Conservation (phyloP, 1,140 invertebrate genomes). For the Drosophila bipectinata region DNA sequence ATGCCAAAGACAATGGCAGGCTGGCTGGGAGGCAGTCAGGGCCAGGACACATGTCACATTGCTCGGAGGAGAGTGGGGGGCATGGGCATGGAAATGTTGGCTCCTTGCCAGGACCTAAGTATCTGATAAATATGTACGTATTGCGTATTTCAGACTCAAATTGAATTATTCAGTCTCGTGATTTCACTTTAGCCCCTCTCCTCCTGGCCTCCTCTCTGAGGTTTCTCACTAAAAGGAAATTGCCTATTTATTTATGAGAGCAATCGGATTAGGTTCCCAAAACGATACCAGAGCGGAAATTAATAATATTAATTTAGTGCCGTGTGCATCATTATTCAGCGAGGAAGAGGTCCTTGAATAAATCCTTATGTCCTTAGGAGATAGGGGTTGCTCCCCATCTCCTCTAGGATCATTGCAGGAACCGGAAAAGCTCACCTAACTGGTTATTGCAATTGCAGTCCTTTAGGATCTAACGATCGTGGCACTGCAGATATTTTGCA, state of each 20-base stretch:
- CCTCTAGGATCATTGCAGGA: background rate
- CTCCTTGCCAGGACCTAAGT: slow-evolving; percentile 27
- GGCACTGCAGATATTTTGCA: slow-evolving; percentile 5
- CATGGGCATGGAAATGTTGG: slow-evolving; percentile 11
- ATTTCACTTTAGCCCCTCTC: slow-evolving; percentile 25
- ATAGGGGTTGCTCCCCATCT: slow-evolving; percentile 25
- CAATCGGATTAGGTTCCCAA: slow-evolving; percentile 35
- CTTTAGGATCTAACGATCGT: slow-evolving; percentile 25
- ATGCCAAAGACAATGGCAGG: slow-evolving; percentile 41
- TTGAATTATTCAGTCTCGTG: slow-evolving; percentile 67
- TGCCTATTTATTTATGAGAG: slow-evolving; percentile 66
- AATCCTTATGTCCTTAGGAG: slow-evolving; percentile 10
- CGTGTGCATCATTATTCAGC: slow-evolving; percentile 9
- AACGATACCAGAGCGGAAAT: slow-evolving; percentile 39
- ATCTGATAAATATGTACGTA: slow-evolving; percentile 43
- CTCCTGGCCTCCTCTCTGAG: background rate
- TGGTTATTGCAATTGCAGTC: slow-evolving; percentile 7
- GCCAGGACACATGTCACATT: slow-evolving; percentile 36
- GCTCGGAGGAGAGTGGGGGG: background rate
- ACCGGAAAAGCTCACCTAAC: slow-evolving; percentile 9
- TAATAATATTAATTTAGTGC: slow-evolving; percentile 51
- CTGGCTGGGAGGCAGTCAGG: slow-evolving; percentile 2
- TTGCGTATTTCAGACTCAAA: slow-evolving; percentile 30
- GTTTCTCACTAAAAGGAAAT: slow-evolving; percentile 55
- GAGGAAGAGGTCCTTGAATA: slow-evolving; percentile 8